These are phyloP conservation scores for Zenarchopterus dispar DNA, from an alignment of 2,797 vertebrate species.

Conservation along the genomic window DNA sequence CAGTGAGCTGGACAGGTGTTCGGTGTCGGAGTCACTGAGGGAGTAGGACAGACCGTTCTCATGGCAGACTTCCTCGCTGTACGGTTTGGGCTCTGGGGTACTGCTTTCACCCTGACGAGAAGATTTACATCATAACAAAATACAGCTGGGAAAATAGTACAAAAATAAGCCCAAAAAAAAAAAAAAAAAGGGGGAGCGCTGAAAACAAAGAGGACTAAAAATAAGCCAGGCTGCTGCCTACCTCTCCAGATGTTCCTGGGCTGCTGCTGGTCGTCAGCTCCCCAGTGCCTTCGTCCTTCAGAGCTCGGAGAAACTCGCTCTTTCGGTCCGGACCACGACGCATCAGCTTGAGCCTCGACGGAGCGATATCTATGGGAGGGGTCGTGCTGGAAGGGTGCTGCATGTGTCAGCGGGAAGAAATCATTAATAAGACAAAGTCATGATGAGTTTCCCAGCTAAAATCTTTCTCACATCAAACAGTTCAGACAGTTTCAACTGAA, in stretches of 20 bases:
- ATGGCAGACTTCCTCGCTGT: conserved; percentile 89
- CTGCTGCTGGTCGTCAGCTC: conserved; percentile 92
- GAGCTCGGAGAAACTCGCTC: conserved; percentile 94
- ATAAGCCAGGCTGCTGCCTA: conserved; percentile 60
- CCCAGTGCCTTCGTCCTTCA: conserved; percentile 94
- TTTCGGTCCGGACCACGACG: conserved; percentile 95
- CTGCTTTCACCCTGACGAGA: conserved; percentile 86
- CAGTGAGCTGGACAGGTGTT: conserved; percentile 95
- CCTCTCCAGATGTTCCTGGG: conserved; percentile 91
- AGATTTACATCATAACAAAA: not conserved
- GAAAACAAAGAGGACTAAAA: too few relatives aligned
- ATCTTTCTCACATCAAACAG: too few relatives aligned
- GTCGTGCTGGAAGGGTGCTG: conserved; percentile 95
- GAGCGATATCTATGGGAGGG: conserved; percentile 95
- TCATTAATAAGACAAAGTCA: too few relatives aligned
- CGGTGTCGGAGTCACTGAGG: conserved; percentile 89
- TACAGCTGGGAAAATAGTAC: too few relatives aligned
- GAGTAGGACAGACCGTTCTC: conserved; percentile 94
- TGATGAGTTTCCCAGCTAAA: not conserved
- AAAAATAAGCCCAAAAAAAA: too few relatives aligned
- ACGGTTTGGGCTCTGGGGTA: conserved; percentile 94
- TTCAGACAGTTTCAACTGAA: too few relatives aligned
- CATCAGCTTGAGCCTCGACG: conserved; percentile 95
- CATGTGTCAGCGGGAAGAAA: not conserved
- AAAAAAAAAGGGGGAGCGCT: too few relatives aligned